Evolutionary conservation across 2,888 invertebrate genomes (phyloP).

Genomic region (Muschampia plurimacula): DNA sequence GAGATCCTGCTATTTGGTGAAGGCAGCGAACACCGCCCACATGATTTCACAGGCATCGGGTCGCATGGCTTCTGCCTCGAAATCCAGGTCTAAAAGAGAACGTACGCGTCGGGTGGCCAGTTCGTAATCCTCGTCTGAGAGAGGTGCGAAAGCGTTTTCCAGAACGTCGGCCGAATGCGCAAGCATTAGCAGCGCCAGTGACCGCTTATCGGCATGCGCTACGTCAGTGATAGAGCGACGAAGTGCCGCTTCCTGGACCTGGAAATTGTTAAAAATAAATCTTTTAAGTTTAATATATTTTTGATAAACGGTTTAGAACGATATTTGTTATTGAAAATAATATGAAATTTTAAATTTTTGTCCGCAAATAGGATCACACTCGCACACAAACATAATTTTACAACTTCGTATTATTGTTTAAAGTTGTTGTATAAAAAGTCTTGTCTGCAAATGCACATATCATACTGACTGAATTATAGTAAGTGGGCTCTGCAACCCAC

Average conservation of each 20-base stretch:
- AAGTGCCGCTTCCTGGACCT: constrained; percentile 99
- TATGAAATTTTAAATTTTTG: too few species aligned
- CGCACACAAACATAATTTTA: too few species aligned
- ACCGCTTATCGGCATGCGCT: constrained; percentile 98
- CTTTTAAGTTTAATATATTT: too few species aligned
- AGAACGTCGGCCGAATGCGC: constrained; percentile 99
- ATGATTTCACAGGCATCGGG: constrained; percentile 96
- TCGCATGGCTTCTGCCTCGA: constrained; percentile 97
- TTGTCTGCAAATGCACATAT: too few species aligned
- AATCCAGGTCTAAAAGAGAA: constrained; percentile 97
- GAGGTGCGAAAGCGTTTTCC: constrained; percentile 99
- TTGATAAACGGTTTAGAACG: too few species aligned
- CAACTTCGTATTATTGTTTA: too few species aligned
- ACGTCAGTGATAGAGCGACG: constrained; percentile 99
- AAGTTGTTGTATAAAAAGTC: too few species aligned
- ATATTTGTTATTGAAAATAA: too few species aligned
- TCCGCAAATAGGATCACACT: too few species aligned
- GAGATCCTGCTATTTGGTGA: constrained; percentile 93
- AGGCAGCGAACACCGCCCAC: constrained; percentile 99
- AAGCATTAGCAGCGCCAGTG: constrained; percentile 96
- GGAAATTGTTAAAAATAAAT: not conserved
- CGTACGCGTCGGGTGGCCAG: constrained; percentile 98
- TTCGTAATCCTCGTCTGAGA: constrained; percentile 99
- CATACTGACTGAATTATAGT: too few species aligned
- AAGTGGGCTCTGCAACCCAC: too few species aligned